phyloP scores from a whole-genome alignment of 2,888 invertebrate genomes.

The Diarsia mendica region DNA sequence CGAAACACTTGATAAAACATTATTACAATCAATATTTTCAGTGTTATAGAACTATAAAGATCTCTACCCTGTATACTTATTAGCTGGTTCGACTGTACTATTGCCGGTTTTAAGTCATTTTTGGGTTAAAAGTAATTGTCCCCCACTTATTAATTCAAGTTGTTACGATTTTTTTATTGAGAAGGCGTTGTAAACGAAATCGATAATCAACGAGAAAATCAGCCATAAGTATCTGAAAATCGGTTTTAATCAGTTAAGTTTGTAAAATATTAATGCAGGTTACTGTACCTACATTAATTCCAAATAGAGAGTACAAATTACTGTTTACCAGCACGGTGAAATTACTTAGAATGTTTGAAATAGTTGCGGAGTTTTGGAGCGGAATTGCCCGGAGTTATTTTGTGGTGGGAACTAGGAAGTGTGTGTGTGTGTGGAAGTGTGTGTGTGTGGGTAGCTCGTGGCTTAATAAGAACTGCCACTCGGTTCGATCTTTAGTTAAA shows the following conservation, averaged over 20 bases:
- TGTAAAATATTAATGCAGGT: neutral
- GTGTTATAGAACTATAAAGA: too few relatives aligned
- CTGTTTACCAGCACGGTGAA: constrained; percentile 33
- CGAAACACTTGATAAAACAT: too few relatives aligned
- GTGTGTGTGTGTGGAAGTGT: too few relatives aligned
- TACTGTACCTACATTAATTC: constrained; percentile 31
- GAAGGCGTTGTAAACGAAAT: neutral
- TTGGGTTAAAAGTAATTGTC: neutral
- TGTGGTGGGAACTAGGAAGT: neutral
- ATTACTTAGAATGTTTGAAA: constrained; percentile 33
- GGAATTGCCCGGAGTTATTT: neutral
- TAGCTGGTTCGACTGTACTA: too few relatives aligned
- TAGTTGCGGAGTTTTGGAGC: constrained; percentile 15
- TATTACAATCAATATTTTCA: too few relatives aligned
- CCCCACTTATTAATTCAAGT: neutral
- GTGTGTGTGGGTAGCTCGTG: too few relatives aligned
- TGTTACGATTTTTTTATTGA: neutral
- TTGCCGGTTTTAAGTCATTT: neutral
- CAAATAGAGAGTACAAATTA: constrained; percentile 45
- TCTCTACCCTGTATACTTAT: too few relatives aligned
- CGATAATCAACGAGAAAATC: neutral
- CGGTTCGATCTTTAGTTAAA: too few relatives aligned
- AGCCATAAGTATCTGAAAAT: neutral
- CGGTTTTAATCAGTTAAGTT: neutral
- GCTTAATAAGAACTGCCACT: too few relatives aligned